Evolutionary conservation across 2,888 invertebrate genomes (phyloP).

Genomic region (Nymphalis polychloros): DNA sequence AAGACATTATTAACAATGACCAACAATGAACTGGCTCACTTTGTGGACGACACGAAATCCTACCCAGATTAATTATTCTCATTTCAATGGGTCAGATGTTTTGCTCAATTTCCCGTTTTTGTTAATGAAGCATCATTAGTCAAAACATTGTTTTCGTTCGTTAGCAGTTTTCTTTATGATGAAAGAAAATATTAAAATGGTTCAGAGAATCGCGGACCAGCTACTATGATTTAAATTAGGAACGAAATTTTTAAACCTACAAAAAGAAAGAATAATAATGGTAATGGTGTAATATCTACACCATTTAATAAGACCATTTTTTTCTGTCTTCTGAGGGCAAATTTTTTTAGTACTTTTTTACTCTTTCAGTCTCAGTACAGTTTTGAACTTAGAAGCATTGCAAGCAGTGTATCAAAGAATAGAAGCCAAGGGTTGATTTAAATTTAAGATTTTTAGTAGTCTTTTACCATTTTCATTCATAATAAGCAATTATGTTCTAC

Average conservation of each 20-base stretch:
- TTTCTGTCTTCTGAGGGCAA: too few relatives aligned
- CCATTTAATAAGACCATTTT: background rate
- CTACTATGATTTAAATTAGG: conserved; percentile 13
- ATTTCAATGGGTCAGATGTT: conserved; percentile 29
- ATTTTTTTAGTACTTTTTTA: too few relatives aligned
- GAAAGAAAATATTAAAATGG: conserved; percentile 8
- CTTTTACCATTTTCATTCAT: too few relatives aligned
- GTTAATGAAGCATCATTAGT: conserved; percentile 29
- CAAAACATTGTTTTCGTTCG: conserved; percentile 26
- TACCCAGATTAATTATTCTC: conserved; percentile 28
- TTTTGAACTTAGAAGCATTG: too few relatives aligned
- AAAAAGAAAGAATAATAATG: background rate
- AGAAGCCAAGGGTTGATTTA: too few relatives aligned
- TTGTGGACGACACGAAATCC: conserved; percentile 15
- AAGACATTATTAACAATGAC: conserved; percentile 18
- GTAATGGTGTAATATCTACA: background rate
- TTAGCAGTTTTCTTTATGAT: conserved; percentile 25
- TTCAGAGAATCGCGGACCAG: background rate
- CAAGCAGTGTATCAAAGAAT: too few relatives aligned
- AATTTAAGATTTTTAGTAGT: too few relatives aligned
- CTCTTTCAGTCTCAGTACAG: too few relatives aligned
- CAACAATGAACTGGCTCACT: conserved; percentile 11
- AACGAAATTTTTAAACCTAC: background rate
- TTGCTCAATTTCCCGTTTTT: conserved; percentile 30
- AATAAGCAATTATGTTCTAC: too few relatives aligned